phyloP scores from a whole-genome alignment of 2,113 vertebrate species.

The Rhea pennata region DNA sequence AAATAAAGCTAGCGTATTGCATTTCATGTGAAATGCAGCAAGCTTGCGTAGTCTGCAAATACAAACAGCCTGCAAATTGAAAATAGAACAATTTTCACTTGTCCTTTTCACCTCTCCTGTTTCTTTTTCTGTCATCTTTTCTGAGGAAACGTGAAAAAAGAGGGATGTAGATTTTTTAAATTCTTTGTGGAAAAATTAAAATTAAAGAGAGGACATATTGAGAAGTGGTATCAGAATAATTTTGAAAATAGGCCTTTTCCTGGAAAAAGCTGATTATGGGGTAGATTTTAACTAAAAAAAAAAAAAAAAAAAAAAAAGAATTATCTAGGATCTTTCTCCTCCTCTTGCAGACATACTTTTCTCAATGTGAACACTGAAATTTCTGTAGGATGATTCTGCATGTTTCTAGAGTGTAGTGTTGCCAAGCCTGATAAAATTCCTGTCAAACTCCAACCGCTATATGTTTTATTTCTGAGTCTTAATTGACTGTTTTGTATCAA shows the following conservation, averaged over 20 bases:
- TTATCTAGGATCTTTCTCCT: neutral
- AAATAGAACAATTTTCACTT: neutral
- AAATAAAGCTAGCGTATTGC: neutral
- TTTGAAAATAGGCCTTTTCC: neutral
- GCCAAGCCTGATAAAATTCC: neutral
- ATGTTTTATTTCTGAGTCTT: neutral
- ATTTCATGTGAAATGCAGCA: neutral
- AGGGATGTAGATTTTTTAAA: neutral
- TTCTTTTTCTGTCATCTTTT: neutral
- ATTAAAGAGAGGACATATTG: neutral
- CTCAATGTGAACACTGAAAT: neutral
- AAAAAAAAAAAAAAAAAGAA: too few relatives aligned
- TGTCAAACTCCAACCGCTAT: neutral
- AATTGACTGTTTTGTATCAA: neutral
- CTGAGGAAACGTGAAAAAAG: accelerated
- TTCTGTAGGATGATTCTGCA: neutral
- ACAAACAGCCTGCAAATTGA: neutral
- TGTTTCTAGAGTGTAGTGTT: neutral
- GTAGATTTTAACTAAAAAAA: neutral
- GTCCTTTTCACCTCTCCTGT: neutral
- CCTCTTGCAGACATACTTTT: neutral
- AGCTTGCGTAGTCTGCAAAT: neutral
- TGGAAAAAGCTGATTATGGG: neutral
- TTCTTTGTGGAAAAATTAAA: neutral
- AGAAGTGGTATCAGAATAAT: neutral